phyloP scores from a whole-genome alignment of 2,113 vertebrate genomes.

The Hirundichthys speculiger region DNA sequence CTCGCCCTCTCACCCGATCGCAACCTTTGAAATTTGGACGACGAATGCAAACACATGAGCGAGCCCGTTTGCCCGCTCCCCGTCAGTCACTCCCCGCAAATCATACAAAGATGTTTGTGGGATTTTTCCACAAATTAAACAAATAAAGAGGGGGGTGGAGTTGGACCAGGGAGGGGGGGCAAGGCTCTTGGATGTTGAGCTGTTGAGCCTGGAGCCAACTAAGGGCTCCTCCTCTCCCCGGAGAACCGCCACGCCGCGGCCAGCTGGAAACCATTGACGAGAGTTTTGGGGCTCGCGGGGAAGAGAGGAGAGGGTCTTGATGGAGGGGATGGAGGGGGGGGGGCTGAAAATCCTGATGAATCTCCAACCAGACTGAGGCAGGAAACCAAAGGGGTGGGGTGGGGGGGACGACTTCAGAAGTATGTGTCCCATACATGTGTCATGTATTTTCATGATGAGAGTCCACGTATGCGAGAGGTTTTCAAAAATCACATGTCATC shows the following conservation, averaged over 20 bases:
- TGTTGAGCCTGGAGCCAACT: constrained; percentile 54
- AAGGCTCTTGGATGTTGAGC: constrained; percentile 33
- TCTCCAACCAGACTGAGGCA: constrained; percentile 41
- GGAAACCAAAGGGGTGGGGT: constrained; percentile 51
- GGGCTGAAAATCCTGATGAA: constrained; percentile 37
- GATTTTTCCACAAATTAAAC: constrained; percentile 73
- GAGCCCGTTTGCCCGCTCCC: constrained; percentile 8
- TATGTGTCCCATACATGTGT: constrained; percentile 45
- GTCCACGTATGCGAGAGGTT: background rate
- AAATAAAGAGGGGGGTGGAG: constrained; percentile 54
- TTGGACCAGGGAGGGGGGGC: constrained; percentile 13
- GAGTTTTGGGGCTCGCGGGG: constrained; percentile 54
- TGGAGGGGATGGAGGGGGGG: constrained; percentile 30
- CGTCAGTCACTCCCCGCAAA: constrained; percentile 46
- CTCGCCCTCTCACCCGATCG: background rate
- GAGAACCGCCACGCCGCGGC: constrained; percentile 44
- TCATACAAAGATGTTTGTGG: constrained; percentile 68
- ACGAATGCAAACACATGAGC: constrained; percentile 24
- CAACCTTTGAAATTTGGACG: constrained; percentile 14
- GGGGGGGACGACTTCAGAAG: constrained; percentile 37
- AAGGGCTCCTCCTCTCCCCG: constrained; percentile 59
- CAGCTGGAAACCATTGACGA: constrained; percentile 78
- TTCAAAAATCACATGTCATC: constrained; percentile 35
- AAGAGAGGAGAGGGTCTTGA: constrained; percentile 44
- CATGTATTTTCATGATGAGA: constrained; percentile 43